A percentile compares a stretch with the other conserved stretches of the same genome.
phyloP scores from a whole-genome alignment of 2,888 invertebrate genomes.

The Seira sanloemensis region DNA sequence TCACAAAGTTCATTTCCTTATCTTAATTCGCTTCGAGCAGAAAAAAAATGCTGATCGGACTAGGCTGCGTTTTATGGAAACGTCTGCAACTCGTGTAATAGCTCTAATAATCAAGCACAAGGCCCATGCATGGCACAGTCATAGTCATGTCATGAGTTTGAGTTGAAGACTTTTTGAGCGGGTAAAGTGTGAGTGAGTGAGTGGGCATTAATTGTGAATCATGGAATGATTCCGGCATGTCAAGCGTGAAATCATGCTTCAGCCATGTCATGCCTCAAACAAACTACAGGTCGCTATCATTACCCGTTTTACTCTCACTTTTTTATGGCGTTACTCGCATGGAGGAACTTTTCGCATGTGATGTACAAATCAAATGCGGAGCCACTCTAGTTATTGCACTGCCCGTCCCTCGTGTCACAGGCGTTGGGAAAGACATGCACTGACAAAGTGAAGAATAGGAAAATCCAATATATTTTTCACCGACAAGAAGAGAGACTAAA shows the following conservation, averaged over 20 bases:
- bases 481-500: not conserved
- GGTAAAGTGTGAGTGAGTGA: not conserved
- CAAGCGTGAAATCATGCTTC: not conserved
- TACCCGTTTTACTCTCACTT: not conserved
- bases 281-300: too few relatives aligned
- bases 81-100: too few relatives aligned
- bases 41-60: too few relatives aligned
- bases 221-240: not conserved
- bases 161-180: too few relatives aligned
- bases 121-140: not conserved
- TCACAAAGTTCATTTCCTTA: too few relatives aligned
- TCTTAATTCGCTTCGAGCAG: not conserved
- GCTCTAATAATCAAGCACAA: too few relatives aligned
- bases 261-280: too few relatives aligned
- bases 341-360: not conserved
- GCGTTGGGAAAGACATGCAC: not conserved
- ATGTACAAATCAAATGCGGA: not conserved
- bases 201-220: not conserved
- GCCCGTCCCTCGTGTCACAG: not conserved
- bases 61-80: too few relatives aligned
- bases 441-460: constrained; percentile 1
- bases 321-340: too few relatives aligned
- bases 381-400: not conserved
- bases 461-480: not conserved
- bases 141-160: not conserved